Evolutionary conservation across 1,140 invertebrate species (phyloP), one percentile per base, ranked within the genome.

Genomic region (Homalodisca vitripennis): DNA sequence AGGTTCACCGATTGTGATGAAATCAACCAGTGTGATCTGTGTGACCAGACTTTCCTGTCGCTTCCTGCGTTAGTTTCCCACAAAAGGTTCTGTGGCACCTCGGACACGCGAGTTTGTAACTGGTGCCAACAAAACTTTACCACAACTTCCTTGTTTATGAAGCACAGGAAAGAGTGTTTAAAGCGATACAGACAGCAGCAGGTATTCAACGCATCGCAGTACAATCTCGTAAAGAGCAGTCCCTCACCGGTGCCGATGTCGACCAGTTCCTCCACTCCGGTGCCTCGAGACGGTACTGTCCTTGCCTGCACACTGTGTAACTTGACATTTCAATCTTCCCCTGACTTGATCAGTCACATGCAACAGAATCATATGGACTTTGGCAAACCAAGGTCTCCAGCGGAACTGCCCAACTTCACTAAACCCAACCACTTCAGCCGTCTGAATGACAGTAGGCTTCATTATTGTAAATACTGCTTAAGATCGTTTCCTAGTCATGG

Each of bases 401-500:
- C 3, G 17, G 48, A 51, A 51, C n/a, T 60, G 24, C 55, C 55
- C 13, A 24, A 60, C 26, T 60, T 60, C 29, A 26, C 55, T 12
- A 60, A 30, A 29, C 55, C 55, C n/a, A 60, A 60, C 24, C 22
- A 60, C 27, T 27, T 27, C 10, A 60, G 55, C 55, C 22, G 55
- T 3, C 12, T 2, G 6, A 60, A 24, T 22, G 55, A 60, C 26
- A 60, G 55, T 60, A 27, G 3, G 24, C 22, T 60, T 3, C 55
- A 60, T 30, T 66, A 66, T 27, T 66, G 63, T 47, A 66, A 66
- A 26, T 66, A 66, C 31, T 66, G 63, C 30, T 24, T 46, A 17
- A 66, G 65, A 20, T 46, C 68, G 79, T 71, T 79, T 79, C 71
- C 76, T 79, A 71, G 76, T 80, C 67, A 75, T 77, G 53, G 81